Conservation (phyloP, 2,113 vertebrate species). For the Eleginops maclovinus region DNA sequence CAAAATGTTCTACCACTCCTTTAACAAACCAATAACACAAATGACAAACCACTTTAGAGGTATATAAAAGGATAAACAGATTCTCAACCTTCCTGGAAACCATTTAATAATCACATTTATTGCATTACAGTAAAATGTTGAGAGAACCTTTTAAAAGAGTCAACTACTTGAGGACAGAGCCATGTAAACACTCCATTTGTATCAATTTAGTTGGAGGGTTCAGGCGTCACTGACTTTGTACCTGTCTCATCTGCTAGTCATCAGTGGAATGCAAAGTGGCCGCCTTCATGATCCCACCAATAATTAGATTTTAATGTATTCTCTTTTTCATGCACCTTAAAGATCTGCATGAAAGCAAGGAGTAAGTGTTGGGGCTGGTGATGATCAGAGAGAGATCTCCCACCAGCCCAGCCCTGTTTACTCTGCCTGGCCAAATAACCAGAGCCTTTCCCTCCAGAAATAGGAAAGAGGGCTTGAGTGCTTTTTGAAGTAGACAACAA, state of each 20-base stretch:
- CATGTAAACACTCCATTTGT: conserved; percentile 67
- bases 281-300: conserved; percentile 40
- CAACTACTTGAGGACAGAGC: conserved; percentile 26
- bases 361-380: conserved; percentile 3
- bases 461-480: conserved; percentile 27
- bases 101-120: conserved; percentile 30
- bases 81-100: conserved; percentile 6
- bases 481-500: conserved; percentile 65
- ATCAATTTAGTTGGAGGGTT: conserved; percentile 62
- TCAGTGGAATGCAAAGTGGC: conserved; percentile 50
- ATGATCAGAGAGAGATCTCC: conserved; percentile 64
- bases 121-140: conserved; percentile 25
- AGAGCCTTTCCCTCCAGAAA: conserved; percentile 40
- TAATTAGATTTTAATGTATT: conserved; percentile 67
- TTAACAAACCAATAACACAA: neutral
- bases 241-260: conserved; percentile 49
- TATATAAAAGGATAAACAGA: conserved; percentile 23
- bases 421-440: conserved; percentile 32
- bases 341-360: conserved; percentile 55
- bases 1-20: neutral
- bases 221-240: conserved; percentile 18
- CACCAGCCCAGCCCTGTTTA: conserved; percentile 36
- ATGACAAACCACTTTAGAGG: conserved; percentile 17
- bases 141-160: conserved; percentile 41
- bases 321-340: conserved; percentile 61